Conservation (phyloP, 1,140 invertebrate genomes). For the Cataglyphis hispanica region DNA sequence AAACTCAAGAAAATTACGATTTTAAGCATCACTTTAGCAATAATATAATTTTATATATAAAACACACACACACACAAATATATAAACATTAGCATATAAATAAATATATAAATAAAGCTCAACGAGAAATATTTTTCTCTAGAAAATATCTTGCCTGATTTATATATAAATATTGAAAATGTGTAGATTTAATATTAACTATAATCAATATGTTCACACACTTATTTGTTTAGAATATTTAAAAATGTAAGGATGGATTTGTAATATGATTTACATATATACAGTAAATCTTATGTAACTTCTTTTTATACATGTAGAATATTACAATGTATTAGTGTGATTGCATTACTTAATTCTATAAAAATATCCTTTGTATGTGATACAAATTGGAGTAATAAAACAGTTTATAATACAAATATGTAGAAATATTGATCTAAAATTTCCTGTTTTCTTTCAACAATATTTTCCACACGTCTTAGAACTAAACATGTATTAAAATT, state of each 20-base stretch:
- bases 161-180: conserved; percentile 10
- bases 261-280: conserved; percentile 16
- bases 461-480: background rate
- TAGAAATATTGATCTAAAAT: conserved; percentile 3
- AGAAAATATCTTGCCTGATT: conserved; percentile 57
- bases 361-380: background rate
- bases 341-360: background rate
- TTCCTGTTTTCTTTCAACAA: background rate
- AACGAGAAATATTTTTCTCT: conserved; percentile 12
- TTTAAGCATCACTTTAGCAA: background rate
- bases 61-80: background rate
- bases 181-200: conserved; percentile 14
- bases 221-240: conserved; percentile 20
- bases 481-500: background rate
- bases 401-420: background rate
- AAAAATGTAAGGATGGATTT: conserved; percentile 29
- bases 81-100: background rate
- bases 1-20: background rate
- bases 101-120: background rate
- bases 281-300: background rate
- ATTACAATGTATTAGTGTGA: background rate
- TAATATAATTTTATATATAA: background rate
- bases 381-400: background rate
- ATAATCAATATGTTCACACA: background rate
- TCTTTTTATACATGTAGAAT: background rate